phyloP scores from a whole-genome alignment of 2,888 invertebrate species.

The Labia minor region DNA sequence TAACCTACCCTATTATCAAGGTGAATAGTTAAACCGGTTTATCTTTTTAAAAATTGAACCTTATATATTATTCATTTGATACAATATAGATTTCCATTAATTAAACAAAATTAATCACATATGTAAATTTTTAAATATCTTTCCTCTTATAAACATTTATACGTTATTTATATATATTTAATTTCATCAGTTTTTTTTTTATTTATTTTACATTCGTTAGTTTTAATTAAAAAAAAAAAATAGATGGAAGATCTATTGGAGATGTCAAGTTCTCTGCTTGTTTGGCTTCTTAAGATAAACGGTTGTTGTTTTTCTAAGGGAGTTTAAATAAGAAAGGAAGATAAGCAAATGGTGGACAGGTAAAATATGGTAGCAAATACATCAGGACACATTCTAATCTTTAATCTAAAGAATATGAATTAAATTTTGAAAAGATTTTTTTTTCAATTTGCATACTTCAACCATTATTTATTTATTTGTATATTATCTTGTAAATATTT shows the following conservation, averaged over 20 bases:
- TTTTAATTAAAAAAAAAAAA: constrained; percentile 3
- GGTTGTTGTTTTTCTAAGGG: background rate
- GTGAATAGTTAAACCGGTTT: background rate
- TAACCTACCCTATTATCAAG: no score
- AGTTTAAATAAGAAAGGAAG: background rate
- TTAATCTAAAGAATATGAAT: no score
- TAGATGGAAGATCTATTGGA: background rate
- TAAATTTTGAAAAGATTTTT: no score
- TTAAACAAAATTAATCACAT: background rate
- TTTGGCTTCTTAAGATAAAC: background rate
- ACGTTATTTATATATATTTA: no score
- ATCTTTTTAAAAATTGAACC: background rate
- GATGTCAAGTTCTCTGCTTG: background rate
- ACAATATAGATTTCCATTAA: background rate
- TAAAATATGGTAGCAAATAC: background rate
- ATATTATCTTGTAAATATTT: no score
- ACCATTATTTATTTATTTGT: no score
- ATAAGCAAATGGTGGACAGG: background rate
- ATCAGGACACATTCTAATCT: no score
- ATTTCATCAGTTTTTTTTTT: background rate
- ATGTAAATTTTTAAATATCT: background rate
- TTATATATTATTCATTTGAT: background rate
- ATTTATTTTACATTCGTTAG: background rate
- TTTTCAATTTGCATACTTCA: no score
- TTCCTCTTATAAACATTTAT: no score